A percentile compares a stretch with the other conserved stretches of the same genome.
phyloP scores from a whole-genome alignment of 2,888 invertebrate genomes.

The Girardia tigrina region DNA sequence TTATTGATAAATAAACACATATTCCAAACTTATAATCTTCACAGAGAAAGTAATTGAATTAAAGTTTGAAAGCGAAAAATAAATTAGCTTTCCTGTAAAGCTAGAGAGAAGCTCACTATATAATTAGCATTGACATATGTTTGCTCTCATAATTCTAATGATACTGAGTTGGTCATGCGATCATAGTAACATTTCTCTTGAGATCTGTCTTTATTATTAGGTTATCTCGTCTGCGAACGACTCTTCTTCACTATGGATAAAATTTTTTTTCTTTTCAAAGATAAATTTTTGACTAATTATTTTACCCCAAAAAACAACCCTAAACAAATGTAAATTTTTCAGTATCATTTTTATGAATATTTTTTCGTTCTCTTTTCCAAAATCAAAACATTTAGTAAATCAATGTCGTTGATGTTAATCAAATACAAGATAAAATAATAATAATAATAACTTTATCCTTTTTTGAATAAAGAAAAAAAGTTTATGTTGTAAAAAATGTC shows the following conservation, averaged over 20 bases:
- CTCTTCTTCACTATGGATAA: neutral
- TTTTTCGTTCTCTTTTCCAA: too few species aligned
- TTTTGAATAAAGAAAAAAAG: too few species aligned
- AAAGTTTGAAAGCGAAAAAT: slow-evolving; percentile 10
- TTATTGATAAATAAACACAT: slow-evolving; percentile 4
- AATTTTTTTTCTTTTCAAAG: neutral
- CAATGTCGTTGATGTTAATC: too few species aligned
- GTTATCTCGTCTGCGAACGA: slow-evolving; percentile 6
- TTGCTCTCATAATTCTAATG: neutral
- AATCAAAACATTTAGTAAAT: too few species aligned
- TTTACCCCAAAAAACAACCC: too few species aligned
- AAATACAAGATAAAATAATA: too few species aligned
- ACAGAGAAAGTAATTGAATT: slow-evolving; percentile 12
- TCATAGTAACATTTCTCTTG: slow-evolving; percentile 10
- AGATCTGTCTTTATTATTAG: neutral
- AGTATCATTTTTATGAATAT: too few species aligned
- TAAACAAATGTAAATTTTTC: too few species aligned
- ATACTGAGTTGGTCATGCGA: neutral
- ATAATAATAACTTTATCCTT: too few species aligned
- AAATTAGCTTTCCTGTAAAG: slow-evolving; percentile 14
- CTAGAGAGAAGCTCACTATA: neutral
- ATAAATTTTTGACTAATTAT: neutral
- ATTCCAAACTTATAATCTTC: slow-evolving; percentile 4
- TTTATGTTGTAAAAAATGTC: too few species aligned
- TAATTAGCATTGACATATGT: slow-evolving; percentile 23